These are phyloP conservation scores for Pyrrhia umbra DNA, from an alignment of 2,888 invertebrate genomes.

Conservation along the genomic window DNA sequence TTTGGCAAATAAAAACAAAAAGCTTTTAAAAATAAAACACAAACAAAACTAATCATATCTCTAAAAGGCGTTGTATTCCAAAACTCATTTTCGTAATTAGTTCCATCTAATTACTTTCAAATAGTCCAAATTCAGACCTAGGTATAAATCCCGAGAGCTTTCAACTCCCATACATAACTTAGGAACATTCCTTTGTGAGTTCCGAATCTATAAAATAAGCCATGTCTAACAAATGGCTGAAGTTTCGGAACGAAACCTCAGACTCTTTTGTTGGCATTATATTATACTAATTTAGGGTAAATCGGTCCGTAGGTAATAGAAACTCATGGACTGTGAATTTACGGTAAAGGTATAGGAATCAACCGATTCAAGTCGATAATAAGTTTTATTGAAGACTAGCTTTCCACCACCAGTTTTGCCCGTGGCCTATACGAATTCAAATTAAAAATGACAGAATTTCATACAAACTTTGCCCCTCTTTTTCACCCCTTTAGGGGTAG, in stretches of 20 bases:
- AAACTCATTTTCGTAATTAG: constrained; percentile 47
- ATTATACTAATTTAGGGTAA: constrained; percentile 38
- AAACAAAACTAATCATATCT: constrained; percentile 19
- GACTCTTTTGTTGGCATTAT: constrained; percentile 54
- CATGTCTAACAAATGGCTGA: constrained; percentile 45
- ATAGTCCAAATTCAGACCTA: constrained; percentile 28
- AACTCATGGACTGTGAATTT: constrained; percentile 31
- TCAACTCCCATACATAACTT: constrained; percentile 48
- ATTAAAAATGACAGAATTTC: too few relatives aligned
- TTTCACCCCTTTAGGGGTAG: too few relatives aligned
- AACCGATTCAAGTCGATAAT: constrained; percentile 29
- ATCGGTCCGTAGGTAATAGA: constrained; percentile 18
- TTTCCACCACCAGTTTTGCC: too few relatives aligned
- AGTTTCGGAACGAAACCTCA: constrained; percentile 37
- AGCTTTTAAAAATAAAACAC: background rate
- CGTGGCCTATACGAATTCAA: too few relatives aligned
- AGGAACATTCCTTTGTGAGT: constrained; percentile 45
- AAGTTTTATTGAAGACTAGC: background rate
- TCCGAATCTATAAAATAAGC: constrained; percentile 54
- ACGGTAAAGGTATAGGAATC: background rate
- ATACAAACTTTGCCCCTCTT: too few relatives aligned
- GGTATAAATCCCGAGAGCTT: constrained; percentile 47
- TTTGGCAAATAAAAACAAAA: background rate
- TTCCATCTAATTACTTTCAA: constrained; percentile 28
- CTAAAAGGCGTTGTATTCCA: constrained; percentile 14